Base-by-base conservation (phyloP, 2,113 vertebrate species). In the Ciconia maguari region DNA sequence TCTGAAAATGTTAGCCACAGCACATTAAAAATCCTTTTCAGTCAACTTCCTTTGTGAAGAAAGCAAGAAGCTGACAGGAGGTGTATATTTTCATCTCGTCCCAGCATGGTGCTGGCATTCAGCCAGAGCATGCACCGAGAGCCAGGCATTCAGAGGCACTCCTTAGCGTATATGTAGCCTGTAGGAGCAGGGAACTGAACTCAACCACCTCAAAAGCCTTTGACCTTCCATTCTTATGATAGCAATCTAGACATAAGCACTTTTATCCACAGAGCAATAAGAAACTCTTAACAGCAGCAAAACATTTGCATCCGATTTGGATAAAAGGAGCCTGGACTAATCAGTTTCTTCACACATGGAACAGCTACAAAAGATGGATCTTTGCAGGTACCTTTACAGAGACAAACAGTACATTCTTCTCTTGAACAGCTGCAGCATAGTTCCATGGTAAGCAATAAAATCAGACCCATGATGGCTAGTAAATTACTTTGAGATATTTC, bases 401-500 rank as follows among this genome's bases (percentile, higher is more conserved):
- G 27, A 18, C 38, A 77, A 93, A 54, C 49, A 78, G 14, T 81
- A 54, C 42, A 34, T 91, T 69, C 70, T 91, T 58, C 46, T 87
- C n/a, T 78, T 81, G 79, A 96, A 75, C 55, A 55, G 55, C 72
- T 83, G 68, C 20, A 75, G 30, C 3, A 1, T 32, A 75, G 29
- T 71, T 89, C 92, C 89, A 76, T 72, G 74, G 94, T 79, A 94
- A 95, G 83, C 49, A 91, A 57, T 89, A 82, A 93, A 92, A 87
- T 68, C 55, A 93, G 51, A 76, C 11, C 21, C 25, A 38, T 79
- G 83, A 76, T 75, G n/a, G 34, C 38, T 78, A 90, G 60, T 90
- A 93, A 96, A 93, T 94, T 90, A 92, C 83, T 92, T 77, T 46
- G 48, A 90, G 68, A 65, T 93, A 51, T 70, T 95, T 94, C 54